These are phyloP conservation scores for Rhodophaea formosa DNA, from an alignment of 2,888 invertebrate genomes.

Conservation along the genomic window DNA sequence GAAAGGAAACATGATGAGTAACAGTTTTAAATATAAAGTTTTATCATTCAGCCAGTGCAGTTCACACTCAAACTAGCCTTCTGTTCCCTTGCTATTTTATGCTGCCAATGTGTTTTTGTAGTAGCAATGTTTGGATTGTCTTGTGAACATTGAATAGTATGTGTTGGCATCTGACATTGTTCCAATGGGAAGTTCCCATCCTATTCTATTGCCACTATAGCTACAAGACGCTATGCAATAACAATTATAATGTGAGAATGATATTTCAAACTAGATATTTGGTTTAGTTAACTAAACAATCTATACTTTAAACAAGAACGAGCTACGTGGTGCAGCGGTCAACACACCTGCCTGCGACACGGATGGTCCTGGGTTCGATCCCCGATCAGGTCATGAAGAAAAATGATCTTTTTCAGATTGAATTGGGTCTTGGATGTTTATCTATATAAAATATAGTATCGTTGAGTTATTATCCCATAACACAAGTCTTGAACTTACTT, in stretches of 20 bases:
- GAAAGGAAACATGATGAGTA: too few relatives aligned
- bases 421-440: too few relatives aligned
- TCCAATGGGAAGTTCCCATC: slow-evolving; percentile 41
- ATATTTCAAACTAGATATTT: neutral
- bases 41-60: neutral
- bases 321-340: too few relatives aligned
- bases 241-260: neutral
- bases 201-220: slow-evolving; percentile 3
- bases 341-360: too few relatives aligned
- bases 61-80: neutral
- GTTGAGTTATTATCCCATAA: too few relatives aligned
- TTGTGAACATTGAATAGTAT: slow-evolving; percentile 44
- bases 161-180: slow-evolving; percentile 48
- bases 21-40: too few relatives aligned
- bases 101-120: slow-evolving; percentile 40
- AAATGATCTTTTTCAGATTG: too few relatives aligned
- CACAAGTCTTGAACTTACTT: too few relatives aligned
- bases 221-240: neutral
- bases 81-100: neutral
- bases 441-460: too few relatives aligned
- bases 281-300: neutral
- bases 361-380: too few relatives aligned
- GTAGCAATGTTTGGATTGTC: slow-evolving; percentile 48
- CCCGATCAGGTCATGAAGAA: too few relatives aligned
- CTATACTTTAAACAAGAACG: too few relatives aligned